A percentile compares a stretch with the other conserved stretches of the same genome.
Conservation (phyloP, 2,797 vertebrate genomes). For the Adelosebastes latens region DNA sequence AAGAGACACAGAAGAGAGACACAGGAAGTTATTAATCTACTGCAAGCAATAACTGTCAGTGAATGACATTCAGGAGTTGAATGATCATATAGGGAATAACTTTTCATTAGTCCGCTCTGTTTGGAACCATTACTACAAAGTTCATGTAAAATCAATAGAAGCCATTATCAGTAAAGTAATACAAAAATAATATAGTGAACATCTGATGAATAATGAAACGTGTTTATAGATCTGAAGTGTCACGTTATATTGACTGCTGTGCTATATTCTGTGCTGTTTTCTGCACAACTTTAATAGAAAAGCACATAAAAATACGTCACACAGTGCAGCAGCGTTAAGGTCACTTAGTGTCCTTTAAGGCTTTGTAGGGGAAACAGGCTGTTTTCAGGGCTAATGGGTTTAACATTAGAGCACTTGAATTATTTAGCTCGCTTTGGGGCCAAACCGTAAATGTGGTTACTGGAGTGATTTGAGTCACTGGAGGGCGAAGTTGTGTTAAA, state of each 20-base stretch:
- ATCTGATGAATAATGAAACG: constrained; percentile 13
- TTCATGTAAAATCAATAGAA: constrained; percentile 19
- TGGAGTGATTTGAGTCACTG: constrained; percentile 32
- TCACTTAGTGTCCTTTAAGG: constrained; percentile 13
- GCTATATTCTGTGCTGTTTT: background rate
- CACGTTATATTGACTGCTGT: background rate
- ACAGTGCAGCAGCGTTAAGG: constrained; percentile 1
- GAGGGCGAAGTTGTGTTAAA: constrained; percentile 25
- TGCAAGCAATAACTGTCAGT: background rate
- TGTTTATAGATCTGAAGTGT: background rate
- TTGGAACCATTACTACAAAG: background rate
- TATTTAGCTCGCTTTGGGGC: constrained; percentile 49
- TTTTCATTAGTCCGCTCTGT: background rate
- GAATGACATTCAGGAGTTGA: background rate
- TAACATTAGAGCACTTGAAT: constrained; percentile 56
- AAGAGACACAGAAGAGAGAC: constrained; percentile 21
- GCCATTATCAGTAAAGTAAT: constrained; percentile 8
- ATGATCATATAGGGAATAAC: background rate
- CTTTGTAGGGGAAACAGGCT: constrained; percentile 13
- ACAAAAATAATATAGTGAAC: background rate
- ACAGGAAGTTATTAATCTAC: constrained; percentile 11
- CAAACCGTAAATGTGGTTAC: constrained; percentile 27
- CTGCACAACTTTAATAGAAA: background rate
- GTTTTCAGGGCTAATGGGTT: constrained; percentile 48
- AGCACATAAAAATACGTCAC: background rate